Conservation (phyloP, 2,888 invertebrate species). For the Drosophila emarginata region DNA sequence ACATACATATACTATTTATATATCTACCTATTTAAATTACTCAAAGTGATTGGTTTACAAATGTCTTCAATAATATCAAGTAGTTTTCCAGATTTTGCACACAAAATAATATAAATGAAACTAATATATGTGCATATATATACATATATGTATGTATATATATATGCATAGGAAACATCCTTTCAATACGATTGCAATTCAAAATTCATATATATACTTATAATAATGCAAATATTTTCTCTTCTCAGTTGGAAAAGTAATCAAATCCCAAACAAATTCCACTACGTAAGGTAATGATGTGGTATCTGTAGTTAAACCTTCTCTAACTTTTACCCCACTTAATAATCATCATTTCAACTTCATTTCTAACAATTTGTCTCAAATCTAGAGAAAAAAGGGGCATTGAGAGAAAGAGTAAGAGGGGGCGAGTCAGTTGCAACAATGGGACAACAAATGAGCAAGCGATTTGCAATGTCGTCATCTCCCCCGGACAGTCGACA, state of each 20-base stretch:
- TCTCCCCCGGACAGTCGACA: constrained; percentile 1
- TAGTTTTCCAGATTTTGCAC: too few relatives aligned
- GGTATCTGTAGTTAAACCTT: constrained; percentile 6
- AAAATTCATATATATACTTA: not conserved
- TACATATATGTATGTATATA: too few relatives aligned
- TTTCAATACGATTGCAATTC: not conserved
- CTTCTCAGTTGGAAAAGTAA: not conserved
- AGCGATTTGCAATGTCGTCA: constrained; percentile 56
- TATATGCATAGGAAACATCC: too few relatives aligned
- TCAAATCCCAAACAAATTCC: not conserved
- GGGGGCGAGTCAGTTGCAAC: constrained; percentile 37
- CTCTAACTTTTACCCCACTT: constrained; percentile 5
- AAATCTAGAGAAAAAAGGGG: not conserved
- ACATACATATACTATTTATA: too few relatives aligned
- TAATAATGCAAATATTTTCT: not conserved
- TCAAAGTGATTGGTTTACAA: too few relatives aligned
- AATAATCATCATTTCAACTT: constrained; percentile 36
- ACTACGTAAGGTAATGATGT: not conserved
- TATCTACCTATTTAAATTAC: too few relatives aligned
- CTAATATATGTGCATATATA: too few relatives aligned
- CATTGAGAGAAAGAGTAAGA: not conserved
- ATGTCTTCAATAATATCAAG: too few relatives aligned
- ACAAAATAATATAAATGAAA: too few relatives aligned
- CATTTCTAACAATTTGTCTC: constrained; percentile 55
- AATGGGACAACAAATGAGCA: constrained; percentile 72